Evolutionary conservation across 1,140 invertebrate species (phyloP).

Genomic region (Ridgeia piscesae): DNA sequence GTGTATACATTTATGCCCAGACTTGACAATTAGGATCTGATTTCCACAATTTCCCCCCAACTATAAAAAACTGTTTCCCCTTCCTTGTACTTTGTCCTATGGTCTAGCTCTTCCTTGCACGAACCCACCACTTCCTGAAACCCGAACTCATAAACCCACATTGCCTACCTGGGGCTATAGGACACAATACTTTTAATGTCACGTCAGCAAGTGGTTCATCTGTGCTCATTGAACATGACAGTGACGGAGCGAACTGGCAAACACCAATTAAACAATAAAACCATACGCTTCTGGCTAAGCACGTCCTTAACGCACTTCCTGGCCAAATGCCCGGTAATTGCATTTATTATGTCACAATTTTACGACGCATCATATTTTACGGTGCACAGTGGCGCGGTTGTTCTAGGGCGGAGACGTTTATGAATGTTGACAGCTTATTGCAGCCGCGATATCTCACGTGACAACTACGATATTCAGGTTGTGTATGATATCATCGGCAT

Average conservation of each 20-base stretch:
- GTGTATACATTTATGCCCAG: too few relatives aligned
- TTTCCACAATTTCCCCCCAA: neutral
- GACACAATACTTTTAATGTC: neutral
- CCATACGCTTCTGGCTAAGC: neutral
- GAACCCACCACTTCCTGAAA: neutral
- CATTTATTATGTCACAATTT: neutral
- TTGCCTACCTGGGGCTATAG: neutral
- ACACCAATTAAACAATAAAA: neutral
- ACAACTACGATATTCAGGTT: neutral
- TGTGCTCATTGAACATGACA: neutral
- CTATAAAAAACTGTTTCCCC: neutral
- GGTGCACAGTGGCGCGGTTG: neutral
- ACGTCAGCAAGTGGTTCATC: neutral
- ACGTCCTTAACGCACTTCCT: neutral
- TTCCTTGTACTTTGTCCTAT: neutral
- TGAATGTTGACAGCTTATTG: neutral
- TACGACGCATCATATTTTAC: neutral
- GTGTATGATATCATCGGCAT: neutral
- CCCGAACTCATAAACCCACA: neutral
- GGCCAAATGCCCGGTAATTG: neutral
- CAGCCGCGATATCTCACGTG: neutral
- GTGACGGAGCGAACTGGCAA: neutral
- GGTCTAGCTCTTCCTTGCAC: neutral
- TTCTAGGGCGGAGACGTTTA: neutral
- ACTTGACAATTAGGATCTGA: too few relatives aligned